Conservation (phyloP, 2,888 invertebrate species). For the Anthrax anthrax region DNA sequence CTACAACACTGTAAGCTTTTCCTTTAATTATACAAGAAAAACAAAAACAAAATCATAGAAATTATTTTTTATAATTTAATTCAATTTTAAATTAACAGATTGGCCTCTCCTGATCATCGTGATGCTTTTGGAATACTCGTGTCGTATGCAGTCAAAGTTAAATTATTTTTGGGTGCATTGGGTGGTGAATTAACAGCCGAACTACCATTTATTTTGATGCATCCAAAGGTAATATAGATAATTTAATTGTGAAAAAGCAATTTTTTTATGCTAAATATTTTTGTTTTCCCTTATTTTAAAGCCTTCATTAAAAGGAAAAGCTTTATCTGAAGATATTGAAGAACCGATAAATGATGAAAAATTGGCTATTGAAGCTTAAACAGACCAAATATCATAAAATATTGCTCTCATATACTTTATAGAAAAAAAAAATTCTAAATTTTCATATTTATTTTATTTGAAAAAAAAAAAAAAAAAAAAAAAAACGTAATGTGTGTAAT, state of each 20-base stretch:
- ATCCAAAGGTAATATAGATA: constrained; percentile 52
- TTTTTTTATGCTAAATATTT: not conserved
- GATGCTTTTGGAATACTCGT: constrained; percentile 93
- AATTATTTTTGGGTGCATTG: constrained; percentile 81
- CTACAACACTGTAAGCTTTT: constrained; percentile 74
- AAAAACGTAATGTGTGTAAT: too few relatives aligned
- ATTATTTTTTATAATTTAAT: too few relatives aligned
- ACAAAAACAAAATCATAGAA: too few relatives aligned
- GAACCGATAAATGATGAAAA: not conserved
- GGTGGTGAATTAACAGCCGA: constrained; percentile 87
- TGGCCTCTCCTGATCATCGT: constrained; percentile 64
- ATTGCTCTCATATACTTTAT: too few relatives aligned
- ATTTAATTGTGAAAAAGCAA: not conserved
- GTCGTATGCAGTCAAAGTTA: constrained; percentile 89
- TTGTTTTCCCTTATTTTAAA: not conserved
- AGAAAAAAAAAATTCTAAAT: too few relatives aligned
- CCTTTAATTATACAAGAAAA: not conserved
- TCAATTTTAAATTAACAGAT: constrained; percentile 36
- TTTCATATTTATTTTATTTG: too few relatives aligned
- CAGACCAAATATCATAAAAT: too few relatives aligned
- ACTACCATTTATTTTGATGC: constrained; percentile 82
- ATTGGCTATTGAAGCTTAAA: not conserved
- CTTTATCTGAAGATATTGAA: not conserved
- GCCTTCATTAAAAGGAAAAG: not conserved
- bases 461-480: too few relatives aligned